Conservation (phyloP, 2,888 invertebrate species). For the Orchesellides sinensis region DNA sequence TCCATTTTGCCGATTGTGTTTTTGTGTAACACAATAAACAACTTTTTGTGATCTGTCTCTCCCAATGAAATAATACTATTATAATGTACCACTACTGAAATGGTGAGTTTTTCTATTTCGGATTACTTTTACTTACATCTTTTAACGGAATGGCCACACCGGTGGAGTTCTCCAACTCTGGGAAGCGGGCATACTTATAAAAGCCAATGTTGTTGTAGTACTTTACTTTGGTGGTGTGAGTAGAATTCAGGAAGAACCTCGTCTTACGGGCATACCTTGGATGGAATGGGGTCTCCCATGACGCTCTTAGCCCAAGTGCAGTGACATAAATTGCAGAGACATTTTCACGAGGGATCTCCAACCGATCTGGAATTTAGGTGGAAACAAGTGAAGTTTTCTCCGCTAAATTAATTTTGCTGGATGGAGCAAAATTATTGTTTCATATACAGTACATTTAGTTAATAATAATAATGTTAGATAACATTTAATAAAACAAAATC, state of each 20-base stretch:
- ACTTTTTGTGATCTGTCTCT: conserved; percentile 54
- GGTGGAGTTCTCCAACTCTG: conserved; percentile 63
- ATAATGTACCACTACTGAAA: too few relatives aligned
- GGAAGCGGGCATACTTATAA: conserved; percentile 69
- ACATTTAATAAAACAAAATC: background rate
- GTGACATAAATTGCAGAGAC: conserved; percentile 66
- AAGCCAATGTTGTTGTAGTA: conserved; percentile 72
- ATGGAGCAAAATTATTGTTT: too few relatives aligned
- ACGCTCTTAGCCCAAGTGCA: conserved; percentile 64
- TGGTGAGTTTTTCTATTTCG: background rate
- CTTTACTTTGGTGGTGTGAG: conserved; percentile 71
- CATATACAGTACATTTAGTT: background rate
- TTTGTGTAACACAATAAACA: conserved; percentile 43
- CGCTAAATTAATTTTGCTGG: conserved; percentile 16
- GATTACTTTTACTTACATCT: conserved; percentile 63
- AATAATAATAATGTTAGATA: background rate
- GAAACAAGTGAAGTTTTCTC: conserved; percentile 18
- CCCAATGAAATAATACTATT: too few relatives aligned
- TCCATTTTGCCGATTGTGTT: conserved; percentile 30
- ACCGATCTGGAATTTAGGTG: conserved; percentile 52
- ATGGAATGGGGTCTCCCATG: conserved; percentile 73
- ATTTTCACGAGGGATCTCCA: conserved; percentile 63
- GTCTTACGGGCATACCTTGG: conserved; percentile 65
- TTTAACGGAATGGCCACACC: conserved; percentile 69
- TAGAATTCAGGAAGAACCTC: conserved; percentile 71